Conservation (phyloP, 2,113 vertebrate genomes). For the Peromyscus maniculatus region DNA sequence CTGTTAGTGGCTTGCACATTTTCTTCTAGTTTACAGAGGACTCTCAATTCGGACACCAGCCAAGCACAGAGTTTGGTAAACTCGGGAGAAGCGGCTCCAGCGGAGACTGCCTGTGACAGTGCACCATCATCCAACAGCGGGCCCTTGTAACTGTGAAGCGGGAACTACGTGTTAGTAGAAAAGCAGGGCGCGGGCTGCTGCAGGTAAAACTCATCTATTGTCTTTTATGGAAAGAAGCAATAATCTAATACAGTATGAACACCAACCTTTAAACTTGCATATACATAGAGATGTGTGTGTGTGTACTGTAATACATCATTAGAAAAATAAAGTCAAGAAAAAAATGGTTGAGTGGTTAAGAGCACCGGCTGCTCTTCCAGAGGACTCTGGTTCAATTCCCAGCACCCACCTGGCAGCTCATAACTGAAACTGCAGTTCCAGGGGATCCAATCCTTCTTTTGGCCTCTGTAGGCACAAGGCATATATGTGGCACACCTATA, state of each 20-base stretch:
- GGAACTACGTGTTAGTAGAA: conserved; percentile 74
- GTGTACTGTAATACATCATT: not conserved
- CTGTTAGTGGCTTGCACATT: conserved; percentile 98
- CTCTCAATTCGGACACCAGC: conserved; percentile 94
- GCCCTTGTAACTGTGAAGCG: conserved; percentile 94
- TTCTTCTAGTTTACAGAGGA: conserved; percentile 96
- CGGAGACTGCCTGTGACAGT: conserved; percentile 90
- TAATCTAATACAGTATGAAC: conserved; percentile 8
- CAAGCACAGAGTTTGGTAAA: conserved; percentile 98
- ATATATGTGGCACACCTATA: not conserved
- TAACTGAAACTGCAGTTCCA: not conserved
- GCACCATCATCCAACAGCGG: conserved; percentile 95
- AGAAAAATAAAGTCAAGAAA: not conserved
- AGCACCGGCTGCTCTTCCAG: not conserved
- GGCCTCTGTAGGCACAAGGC: not conserved
- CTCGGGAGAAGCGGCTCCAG: conserved; percentile 94
- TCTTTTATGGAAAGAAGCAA: conserved; percentile 49
- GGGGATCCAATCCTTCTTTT: not conserved
- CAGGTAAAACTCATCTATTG: not conserved
- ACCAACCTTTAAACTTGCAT: conserved; percentile 35
- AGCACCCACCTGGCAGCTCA: not conserved
- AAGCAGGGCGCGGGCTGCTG: not conserved
- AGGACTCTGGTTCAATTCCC: not conserved
- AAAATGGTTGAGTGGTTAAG: not conserved
- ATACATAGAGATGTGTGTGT: not conserved